Conservation (phyloP, 2,888 invertebrate genomes). For the Epinotia ramella region DNA sequence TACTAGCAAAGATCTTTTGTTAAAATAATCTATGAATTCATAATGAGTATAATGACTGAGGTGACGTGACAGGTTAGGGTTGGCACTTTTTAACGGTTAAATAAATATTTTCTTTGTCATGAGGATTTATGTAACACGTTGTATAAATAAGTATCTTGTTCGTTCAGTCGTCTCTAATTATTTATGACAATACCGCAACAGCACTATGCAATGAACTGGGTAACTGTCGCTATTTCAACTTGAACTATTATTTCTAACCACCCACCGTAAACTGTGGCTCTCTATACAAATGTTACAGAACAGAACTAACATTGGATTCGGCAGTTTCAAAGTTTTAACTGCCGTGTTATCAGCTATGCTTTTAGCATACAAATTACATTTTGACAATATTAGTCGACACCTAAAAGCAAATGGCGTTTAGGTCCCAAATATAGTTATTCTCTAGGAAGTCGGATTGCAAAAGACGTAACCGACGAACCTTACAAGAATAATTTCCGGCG, state of each 20-base stretch:
- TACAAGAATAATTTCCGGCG: neutral
- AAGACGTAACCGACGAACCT: slow-evolving; percentile 9
- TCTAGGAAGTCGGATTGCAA: neutral
- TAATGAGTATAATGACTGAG: no score
- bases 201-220: neutral
- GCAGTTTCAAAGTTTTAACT: slow-evolving; percentile 32
- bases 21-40: no score
- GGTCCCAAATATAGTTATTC: neutral
- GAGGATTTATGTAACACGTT: neutral
- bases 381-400: neutral
- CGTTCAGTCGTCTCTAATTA: neutral
- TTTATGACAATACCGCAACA: neutral
- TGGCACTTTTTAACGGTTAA: no score
- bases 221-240: neutral
- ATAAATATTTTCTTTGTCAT: no score
- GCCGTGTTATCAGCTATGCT: slow-evolving; percentile 16
- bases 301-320: slow-evolving; percentile 20
- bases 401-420: neutral
- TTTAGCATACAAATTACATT: slow-evolving; percentile 27
- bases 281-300: slow-evolving; percentile 5
- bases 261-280: slow-evolving; percentile 1
- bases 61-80: no score
- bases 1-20: no score
- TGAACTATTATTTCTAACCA: neutral
- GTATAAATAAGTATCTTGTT: neutral